A percentile compares a stretch with the other conserved stretches of the same genome.
phyloP scores from a whole-genome alignment of 1,140 invertebrate genomes.

The Plectus sambesii region DNA sequence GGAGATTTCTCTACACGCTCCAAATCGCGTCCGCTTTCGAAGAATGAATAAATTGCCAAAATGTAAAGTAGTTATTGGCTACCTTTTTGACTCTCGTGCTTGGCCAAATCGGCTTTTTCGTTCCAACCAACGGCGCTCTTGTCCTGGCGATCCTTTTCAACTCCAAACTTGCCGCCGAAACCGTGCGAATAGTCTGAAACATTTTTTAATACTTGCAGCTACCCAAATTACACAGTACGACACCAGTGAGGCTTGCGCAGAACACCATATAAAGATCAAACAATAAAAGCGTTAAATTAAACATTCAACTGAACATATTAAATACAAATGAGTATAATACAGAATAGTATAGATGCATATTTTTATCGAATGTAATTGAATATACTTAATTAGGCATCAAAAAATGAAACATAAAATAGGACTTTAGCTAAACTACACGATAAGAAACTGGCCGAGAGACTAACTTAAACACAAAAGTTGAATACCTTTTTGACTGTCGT shows the following conservation, averaged over 20 bases:
- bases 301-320: conserved; percentile 3
- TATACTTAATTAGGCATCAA: conserved; percentile 70
- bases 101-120: conserved; percentile 56
- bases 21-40: too few species aligned
- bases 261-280: too few species aligned
- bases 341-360: conserved; percentile 49
- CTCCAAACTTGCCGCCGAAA: conserved; percentile 38
- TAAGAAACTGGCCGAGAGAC: too few species aligned
- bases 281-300: neutral
- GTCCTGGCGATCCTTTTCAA: conserved; percentile 36
- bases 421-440: too few species aligned
- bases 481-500: conserved; percentile 50
- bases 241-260: conserved; percentile 25
- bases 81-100: conserved; percentile 49
- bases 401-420: too few species aligned
- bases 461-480: too few species aligned
- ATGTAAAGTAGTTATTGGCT: neutral
- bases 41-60: conserved; percentile 3
- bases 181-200: conserved; percentile 44
- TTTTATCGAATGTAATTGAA: conserved; percentile 64
- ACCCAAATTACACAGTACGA: conserved; percentile 10
- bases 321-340: conserved; percentile 6
- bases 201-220: too few species aligned
- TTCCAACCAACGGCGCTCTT: conserved; percentile 66
- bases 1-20: too few species aligned